Evolutionary conservation across 2,113 vertebrate species (phyloP), one percentile per base, ranked within the genome.

Genomic region (Elachura formosa): DNA sequence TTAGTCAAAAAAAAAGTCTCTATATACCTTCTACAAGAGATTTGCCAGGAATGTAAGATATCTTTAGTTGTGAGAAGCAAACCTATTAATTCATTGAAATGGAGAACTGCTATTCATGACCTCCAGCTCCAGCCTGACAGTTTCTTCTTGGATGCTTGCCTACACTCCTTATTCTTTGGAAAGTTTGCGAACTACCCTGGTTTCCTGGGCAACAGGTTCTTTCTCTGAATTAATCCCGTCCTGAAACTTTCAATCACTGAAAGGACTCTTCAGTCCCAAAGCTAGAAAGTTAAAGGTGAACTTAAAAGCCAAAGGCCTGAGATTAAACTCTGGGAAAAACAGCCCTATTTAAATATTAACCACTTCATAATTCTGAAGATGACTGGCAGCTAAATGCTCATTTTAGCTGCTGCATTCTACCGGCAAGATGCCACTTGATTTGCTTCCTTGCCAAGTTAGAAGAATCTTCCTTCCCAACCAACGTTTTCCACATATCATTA

Each of bases 311-410:
- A 89, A 92, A 86, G 73, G 34, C 14, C 38, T 45, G 78, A 45
- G 43, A 76, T 24, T 55, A 95, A 93, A 81, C 49, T 77, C 16
- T 5, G 18, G 38, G 55, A 84, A 85, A 94, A 33, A 22, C 87
- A 68, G 15, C 40, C 17, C 56, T 45, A 41, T 38, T 93, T 91
- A 96, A 96, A 96, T 62, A 97, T 80, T 92, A 97, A 96, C 87
- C 40, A 55, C 12, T 92, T 73, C 4, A 24, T 52, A 38, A 84
- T 15, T 73, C 51, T 76, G 34, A 40, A 63, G n/a, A 36, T 46
- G 68, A 66, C 0, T 10, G 23, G 51, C 33, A 84, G 21, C 4
- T 49, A 33, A 33, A 49, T 5, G 20, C 16, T 58, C 7, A 8
- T 25, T 88, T 92, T 64, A 79, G 22, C 22, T 55, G 15, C 36